Evolutionary conservation across 2,888 invertebrate genomes (phyloP), one percentile per base, ranked within the genome.

Genomic region (Mythimna pallens): DNA sequence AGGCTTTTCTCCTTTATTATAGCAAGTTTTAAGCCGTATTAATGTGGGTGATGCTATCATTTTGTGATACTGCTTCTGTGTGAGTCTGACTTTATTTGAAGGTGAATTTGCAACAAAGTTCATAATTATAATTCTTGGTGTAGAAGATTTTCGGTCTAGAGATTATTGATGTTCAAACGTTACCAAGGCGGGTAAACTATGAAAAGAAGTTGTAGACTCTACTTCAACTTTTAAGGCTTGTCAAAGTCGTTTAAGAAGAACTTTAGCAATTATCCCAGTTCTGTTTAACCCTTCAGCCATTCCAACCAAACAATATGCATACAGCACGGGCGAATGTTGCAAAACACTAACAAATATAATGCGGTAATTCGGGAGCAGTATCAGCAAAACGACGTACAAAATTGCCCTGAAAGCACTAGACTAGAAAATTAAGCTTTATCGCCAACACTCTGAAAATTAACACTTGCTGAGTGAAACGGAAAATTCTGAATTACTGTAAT

Each of bases 361-460:
- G 54, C 55, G 63, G 65, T 47, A 66, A 67, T 73, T 61, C 68
- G 54, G 55, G 50, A 73, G 59, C 62, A 70, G 43, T 69, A 71
- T 69, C 84, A 70, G 65, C 63, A 61, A 69, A 47, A 80, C 52
- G 74, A 80, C 66, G 68, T 69, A 71, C 70, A 68, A 83, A 80
- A 83, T 83, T 70, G 62, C 70, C 62, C 63, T 61, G 50, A 74
- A 81, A 84, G 71, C 62, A 70, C 64, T 69, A 70, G 74, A 74
- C 65, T 62, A 73, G 74, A 77, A 77, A 74, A 84, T 84, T 84
- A 84, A 75, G 74, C 62, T 82, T 82, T 81, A 71, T 74, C 69
- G 67, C 65, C 36, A 77, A 73, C 69, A 77, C 77, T 83, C 63
- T 58, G 66, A 58, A 73, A 79, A 81, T 76, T 72, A 79, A 70